Evolutionary conservation across 2,888 invertebrate genomes (phyloP).

Genomic region (Capitulum mitella): DNA sequence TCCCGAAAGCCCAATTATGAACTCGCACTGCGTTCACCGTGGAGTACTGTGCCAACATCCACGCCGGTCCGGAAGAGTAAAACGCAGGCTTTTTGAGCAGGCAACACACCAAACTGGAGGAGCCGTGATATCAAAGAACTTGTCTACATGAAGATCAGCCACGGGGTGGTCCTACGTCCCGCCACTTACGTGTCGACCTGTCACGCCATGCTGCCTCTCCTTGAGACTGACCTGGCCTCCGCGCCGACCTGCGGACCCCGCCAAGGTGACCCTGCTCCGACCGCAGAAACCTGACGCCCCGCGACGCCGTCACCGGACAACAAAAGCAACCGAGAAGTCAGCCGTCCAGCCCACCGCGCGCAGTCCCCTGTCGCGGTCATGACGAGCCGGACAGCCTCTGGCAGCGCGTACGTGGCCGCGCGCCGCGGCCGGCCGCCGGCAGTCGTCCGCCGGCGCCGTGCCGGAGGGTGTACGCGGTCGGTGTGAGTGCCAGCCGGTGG

Average conservation of each 20-base stretch:
- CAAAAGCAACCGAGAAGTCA: neutral
- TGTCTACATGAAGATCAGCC: too few species aligned
- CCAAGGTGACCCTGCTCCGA: conserved; percentile 1
- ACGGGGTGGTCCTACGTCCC: too few species aligned
- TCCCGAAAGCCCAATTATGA: too few species aligned
- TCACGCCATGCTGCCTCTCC: neutral
- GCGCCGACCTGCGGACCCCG: neutral
- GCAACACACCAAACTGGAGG: too few species aligned
- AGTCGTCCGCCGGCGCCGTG: neutral
- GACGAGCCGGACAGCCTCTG: neutral
- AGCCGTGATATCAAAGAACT: too few species aligned
- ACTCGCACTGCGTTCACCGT: too few species aligned
- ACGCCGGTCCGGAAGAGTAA: too few species aligned
- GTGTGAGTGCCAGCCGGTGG: conserved; percentile 4
- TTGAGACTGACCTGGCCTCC: neutral
- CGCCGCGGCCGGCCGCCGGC: neutral
- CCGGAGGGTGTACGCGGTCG: neutral
- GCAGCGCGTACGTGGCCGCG: too few species aligned
- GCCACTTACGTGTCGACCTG: too few species aligned
- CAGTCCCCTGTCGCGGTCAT: neutral
- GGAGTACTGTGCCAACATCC: too few species aligned
- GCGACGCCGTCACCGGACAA: neutral
- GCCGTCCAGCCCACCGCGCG: neutral
- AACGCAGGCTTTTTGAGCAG: too few species aligned
- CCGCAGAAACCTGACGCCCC: too few species aligned